A percentile compares a stretch with the other conserved stretches of the same genome.
These are phyloP conservation scores for Meriones unguiculatus DNA, from an alignment of 2,113 vertebrate species.

Conservation along the genomic window DNA sequence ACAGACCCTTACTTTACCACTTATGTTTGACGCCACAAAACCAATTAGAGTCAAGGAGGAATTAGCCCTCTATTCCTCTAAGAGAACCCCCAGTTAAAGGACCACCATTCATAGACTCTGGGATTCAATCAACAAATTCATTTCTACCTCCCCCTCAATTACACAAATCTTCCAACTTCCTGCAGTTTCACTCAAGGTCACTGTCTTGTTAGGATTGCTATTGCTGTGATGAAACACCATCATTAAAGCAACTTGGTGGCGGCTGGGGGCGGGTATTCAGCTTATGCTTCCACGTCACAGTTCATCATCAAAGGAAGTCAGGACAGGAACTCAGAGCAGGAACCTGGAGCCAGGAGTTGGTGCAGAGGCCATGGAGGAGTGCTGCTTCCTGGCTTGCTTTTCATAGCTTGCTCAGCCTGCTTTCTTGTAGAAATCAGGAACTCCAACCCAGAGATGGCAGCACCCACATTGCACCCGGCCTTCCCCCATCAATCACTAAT, in stretches of 20 bases:
- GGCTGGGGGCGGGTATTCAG: not conserved
- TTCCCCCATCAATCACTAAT: not conserved
- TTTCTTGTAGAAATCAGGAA: not conserved
- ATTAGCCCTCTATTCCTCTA: not conserved
- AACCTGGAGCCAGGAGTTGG: not conserved
- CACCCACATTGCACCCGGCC: not conserved
- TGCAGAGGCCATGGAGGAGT: not conserved
- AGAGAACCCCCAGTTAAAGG: not conserved
- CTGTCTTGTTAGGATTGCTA: not conserved
- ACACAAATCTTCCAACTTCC: not conserved
- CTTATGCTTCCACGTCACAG: not conserved
- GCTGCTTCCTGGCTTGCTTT: not conserved
- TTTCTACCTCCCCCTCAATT: not conserved
- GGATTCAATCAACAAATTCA: not conserved
- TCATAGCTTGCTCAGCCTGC: not conserved
- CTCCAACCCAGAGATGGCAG: not conserved
- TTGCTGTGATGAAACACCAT: not conserved
- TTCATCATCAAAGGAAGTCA: not conserved
- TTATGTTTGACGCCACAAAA: conserved; percentile 31
- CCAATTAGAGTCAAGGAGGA: conserved; percentile 14
- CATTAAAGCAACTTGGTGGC: not conserved
- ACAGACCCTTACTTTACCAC: not conserved
- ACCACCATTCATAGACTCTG: not conserved
- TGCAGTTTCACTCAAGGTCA: not conserved
- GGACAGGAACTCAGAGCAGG: not conserved